Conservation (phyloP, 2,113 vertebrate species). For the Verasper variegatus region DNA sequence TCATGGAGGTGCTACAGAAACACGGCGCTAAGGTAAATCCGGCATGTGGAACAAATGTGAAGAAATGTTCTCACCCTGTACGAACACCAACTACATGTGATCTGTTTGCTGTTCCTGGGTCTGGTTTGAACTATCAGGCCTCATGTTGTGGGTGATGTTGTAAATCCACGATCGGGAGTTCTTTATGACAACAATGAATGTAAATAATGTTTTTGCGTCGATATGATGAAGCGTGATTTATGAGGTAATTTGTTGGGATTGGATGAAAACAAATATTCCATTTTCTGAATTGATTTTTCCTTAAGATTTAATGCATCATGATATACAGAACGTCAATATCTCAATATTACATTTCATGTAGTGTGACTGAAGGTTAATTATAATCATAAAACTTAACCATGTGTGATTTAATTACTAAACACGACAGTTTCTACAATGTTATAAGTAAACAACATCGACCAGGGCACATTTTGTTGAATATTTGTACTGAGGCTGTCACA, state of each 20-base stretch:
- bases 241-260: slow-evolving; percentile 2
- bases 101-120: too few relatives aligned
- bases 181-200: neutral
- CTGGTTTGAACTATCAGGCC: too few relatives aligned
- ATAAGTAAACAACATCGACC: neutral
- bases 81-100: too few relatives aligned
- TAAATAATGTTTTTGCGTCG: neutral
- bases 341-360: neutral
- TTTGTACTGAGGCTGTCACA: neutral
- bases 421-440: neutral
- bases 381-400: neutral
- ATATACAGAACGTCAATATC: neutral
- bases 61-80: too few relatives aligned
- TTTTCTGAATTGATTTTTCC: neutral
- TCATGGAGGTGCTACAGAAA: slow-evolving; percentile 98
- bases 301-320: neutral
- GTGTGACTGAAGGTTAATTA: neutral
- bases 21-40: slow-evolving; percentile 93
- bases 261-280: neutral
- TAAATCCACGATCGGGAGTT: neutral
- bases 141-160: neutral
- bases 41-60: too few relatives aligned
- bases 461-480: neutral
- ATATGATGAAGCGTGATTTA: neutral
- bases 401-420: neutral